These are phyloP conservation scores for Malurus elegans DNA, from an alignment of 2,113 vertebrate species.

Conservation along the genomic window DNA sequence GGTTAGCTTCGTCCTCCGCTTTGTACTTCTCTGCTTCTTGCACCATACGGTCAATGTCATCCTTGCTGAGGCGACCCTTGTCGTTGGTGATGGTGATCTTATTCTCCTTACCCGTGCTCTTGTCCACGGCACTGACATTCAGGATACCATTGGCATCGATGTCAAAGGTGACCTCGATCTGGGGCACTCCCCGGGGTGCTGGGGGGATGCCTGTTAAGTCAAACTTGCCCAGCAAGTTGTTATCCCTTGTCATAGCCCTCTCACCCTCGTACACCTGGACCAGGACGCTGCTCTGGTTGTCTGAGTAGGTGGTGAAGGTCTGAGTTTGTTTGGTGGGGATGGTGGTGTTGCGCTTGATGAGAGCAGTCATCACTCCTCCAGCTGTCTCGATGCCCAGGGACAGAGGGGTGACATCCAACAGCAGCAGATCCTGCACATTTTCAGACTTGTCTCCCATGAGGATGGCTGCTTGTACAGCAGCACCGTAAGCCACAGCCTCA, in stretches of 20 bases:
- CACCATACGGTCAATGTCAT: constrained; percentile 84
- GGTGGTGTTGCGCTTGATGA: constrained; percentile 84
- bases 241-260: constrained; percentile 83
- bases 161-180: constrained; percentile 83
- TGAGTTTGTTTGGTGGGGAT: constrained; percentile 87
- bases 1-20: constrained; percentile 78
- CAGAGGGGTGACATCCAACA: constrained; percentile 80
- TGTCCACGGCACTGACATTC: constrained; percentile 79
- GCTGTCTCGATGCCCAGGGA: constrained; percentile 83
- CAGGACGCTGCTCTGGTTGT: constrained; percentile 81
- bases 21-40: constrained; percentile 84
- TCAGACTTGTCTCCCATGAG: constrained; percentile 83
- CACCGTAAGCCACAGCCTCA: constrained; percentile 81
- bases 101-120: constrained; percentile 83
- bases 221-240: constrained; percentile 84
- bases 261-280: constrained; percentile 82
- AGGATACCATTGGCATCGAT: constrained; percentile 84
- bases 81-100: constrained; percentile 86
- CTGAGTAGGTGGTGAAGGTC: constrained; percentile 83
- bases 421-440: constrained; percentile 81
- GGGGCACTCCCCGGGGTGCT: constrained; percentile 79
- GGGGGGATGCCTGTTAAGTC: constrained; percentile 80
- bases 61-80: constrained; percentile 83
- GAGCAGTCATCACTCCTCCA: constrained; percentile 81
- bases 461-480: constrained; percentile 82